Evolutionary conservation across 2,113 vertebrate species (phyloP).

Genomic region (Tachuris rubrigastra): DNA sequence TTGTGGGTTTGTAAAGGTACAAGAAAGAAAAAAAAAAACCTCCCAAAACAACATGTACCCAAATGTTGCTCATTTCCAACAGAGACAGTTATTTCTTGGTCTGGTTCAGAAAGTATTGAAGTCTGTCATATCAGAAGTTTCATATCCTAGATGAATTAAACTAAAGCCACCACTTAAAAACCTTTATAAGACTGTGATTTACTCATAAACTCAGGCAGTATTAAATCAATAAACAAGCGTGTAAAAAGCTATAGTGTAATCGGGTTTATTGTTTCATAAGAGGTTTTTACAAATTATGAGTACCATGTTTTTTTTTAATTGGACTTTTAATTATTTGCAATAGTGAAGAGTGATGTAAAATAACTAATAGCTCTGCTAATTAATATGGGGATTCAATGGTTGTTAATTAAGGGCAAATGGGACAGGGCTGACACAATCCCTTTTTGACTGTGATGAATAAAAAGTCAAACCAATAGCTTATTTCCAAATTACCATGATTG

Average conservation of each 20-base stretch:
- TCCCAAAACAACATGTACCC: not conserved
- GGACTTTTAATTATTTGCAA: slow-evolving; percentile 87
- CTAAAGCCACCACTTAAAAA: not conserved
- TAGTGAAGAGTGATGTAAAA: slow-evolving; percentile 89
- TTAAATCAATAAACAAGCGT: slow-evolving; percentile 14
- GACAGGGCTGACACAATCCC: slow-evolving; percentile 83
- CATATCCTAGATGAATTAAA: not conserved
- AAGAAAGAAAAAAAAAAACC: not conserved
- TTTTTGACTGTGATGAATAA: slow-evolving; percentile 82
- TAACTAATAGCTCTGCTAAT: slow-evolving; percentile 90
- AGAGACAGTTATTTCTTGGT: not conserved
- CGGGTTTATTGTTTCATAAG: slow-evolving; percentile 71
- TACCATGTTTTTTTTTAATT: slow-evolving; percentile 86
- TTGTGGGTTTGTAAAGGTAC: not conserved
- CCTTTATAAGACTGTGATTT: not conserved
- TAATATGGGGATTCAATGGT: slow-evolving; percentile 87
- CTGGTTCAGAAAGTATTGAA: not conserved
- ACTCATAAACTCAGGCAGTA: slow-evolving; percentile 12
- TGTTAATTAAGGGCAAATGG: slow-evolving; percentile 96
- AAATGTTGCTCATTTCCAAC: not conserved
- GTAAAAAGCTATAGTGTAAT: slow-evolving; percentile 37
- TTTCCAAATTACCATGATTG: slow-evolving; percentile 83
- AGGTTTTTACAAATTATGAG: slow-evolving; percentile 83
- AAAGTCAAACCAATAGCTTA: slow-evolving; percentile 85
- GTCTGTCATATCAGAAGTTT: not conserved